Conservation (phyloP, 2,797 vertebrate genomes). For the Molossus molossus region DNA sequence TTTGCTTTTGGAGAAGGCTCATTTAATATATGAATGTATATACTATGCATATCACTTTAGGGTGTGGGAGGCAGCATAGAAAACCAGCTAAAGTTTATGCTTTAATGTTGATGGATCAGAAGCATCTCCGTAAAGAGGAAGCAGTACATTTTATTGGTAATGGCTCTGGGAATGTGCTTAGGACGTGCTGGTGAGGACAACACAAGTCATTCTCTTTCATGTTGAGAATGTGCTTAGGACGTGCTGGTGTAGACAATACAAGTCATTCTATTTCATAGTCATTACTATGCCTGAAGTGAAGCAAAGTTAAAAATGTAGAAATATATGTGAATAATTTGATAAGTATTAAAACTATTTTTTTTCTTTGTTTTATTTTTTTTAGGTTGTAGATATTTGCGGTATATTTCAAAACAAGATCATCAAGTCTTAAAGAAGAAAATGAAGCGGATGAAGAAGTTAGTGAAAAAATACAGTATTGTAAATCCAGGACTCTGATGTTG, state of each 20-base stretch:
- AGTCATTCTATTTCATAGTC: not conserved
- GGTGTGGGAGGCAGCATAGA: not conserved
- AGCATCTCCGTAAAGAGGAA: not conserved
- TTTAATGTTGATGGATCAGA: not conserved
- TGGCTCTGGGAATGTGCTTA: not conserved
- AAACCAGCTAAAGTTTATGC: not conserved
- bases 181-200: too few relatives aligned
- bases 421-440: conserved; percentile 86
- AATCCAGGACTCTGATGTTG: conserved; percentile 68
- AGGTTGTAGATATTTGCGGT: conserved; percentile 90
- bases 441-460: conserved; percentile 88
- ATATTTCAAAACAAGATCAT: conserved; percentile 86
- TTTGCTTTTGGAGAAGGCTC: not conserved
- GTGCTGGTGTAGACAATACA: not conserved
- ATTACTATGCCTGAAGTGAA: not conserved
- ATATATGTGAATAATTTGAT: not conserved
- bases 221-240: not conserved
- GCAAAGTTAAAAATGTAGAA: not conserved
- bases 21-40: not conserved
- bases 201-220: not conserved
- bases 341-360: conserved; percentile 10
- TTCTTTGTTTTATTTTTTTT: conserved; percentile 52
- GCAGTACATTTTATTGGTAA: not conserved
- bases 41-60: not conserved
- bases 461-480: conserved; percentile 86